Conservation (phyloP, 2,113 vertebrate genomes). For the Tiliqua scincoides region DNA sequence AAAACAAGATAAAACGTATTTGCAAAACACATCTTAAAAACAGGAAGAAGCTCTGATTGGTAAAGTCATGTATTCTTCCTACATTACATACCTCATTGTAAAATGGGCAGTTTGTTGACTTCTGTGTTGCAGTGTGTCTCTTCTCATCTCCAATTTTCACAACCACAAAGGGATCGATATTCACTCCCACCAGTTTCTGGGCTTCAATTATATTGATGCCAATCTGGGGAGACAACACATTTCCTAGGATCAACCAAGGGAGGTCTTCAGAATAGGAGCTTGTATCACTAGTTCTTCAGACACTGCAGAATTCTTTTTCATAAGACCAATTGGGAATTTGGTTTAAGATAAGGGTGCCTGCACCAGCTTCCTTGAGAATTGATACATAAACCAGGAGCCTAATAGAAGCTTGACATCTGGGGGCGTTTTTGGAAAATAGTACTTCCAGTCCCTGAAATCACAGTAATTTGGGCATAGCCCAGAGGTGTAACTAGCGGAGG, state of each 20-base stretch:
- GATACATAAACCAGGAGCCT: neutral
- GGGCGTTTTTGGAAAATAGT: neutral
- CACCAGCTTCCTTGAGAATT: neutral
- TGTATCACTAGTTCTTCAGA: neutral
- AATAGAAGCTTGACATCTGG: neutral
- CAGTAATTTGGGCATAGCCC: neutral
- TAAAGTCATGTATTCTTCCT: neutral
- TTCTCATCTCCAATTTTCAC: conserved; percentile 86
- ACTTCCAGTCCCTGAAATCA: neutral
- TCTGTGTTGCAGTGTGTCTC: conserved; percentile 83
- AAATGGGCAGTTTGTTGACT: conserved; percentile 89
- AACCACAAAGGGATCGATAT: conserved; percentile 92
- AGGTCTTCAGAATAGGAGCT: neutral
- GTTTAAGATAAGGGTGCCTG: neutral
- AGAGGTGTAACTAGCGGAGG: too few relatives aligned
- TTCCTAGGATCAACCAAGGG: neutral
- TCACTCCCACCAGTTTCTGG: conserved; percentile 91
- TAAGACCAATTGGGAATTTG: neutral
- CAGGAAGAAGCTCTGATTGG: neutral
- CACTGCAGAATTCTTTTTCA: neutral
- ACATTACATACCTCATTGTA: conserved; percentile 79
- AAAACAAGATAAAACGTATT: too few relatives aligned
- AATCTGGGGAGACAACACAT: conserved; percentile 74
- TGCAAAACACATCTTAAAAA: too few relatives aligned
- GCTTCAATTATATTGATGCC: conserved; percentile 91